Evolutionary conservation across 1,140 invertebrate genomes (phyloP).

Genomic region (Pararge aegeria): DNA sequence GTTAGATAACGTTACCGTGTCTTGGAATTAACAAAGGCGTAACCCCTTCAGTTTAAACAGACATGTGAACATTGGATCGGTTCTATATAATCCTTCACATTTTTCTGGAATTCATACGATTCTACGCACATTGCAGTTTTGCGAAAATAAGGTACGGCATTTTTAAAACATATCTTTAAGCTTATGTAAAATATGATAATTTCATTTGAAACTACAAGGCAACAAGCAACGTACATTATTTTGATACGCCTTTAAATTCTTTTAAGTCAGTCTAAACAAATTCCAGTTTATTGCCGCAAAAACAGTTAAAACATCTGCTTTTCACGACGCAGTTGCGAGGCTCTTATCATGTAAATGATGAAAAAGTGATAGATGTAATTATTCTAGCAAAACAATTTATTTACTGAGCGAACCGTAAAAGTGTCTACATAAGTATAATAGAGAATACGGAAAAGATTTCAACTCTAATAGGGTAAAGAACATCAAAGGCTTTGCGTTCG

Average conservation of each 20-base stretch:
- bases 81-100: conserved; percentile 35
- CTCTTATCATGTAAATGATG: too few species aligned
- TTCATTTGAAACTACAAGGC: too few species aligned
- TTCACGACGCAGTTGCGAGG: too few species aligned
- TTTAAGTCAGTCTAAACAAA: too few species aligned
- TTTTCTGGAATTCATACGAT: not conserved
- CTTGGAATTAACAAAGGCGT: conserved; percentile 40
- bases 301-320: too few species aligned
- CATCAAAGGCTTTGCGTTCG: conserved; percentile 58
- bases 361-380: too few species aligned
- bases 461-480: conserved; percentile 23
- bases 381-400: not conserved
- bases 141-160: too few species aligned
- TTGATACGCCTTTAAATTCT: too few species aligned
- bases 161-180: too few species aligned
- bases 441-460: conserved; percentile 8
- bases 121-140: not conserved
- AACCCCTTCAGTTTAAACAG: conserved; percentile 62
- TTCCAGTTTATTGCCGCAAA: too few species aligned
- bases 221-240: too few species aligned
- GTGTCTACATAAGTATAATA: not conserved
- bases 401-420: not conserved
- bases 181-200: too few species aligned
- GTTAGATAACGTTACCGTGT: conserved; percentile 62
- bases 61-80: conserved; percentile 52